Conservation (phyloP, 2,113 vertebrate genomes). For the Arvicanthis niloticus region DNA sequence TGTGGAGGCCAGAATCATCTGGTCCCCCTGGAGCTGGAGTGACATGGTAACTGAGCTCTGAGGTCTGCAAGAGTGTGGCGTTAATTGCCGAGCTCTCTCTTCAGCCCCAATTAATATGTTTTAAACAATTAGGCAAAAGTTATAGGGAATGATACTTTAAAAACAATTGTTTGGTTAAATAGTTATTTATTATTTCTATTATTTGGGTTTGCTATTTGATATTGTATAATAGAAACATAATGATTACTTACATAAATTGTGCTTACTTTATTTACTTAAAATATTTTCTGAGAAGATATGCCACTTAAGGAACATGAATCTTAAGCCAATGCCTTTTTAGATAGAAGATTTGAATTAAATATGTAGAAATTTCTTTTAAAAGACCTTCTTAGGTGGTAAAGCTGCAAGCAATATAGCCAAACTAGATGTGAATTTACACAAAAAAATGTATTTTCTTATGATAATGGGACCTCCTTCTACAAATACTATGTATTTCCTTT, state of each 20-base stretch:
- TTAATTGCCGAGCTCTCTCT: not conserved
- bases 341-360: slow-evolving; percentile 22
- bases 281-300: slow-evolving; percentile 29
- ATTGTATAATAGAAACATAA: not conserved
- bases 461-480: not conserved
- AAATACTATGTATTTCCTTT: not conserved
- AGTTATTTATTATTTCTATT: not conserved
- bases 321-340: not conserved
- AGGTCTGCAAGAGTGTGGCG: not conserved
- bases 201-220: slow-evolving; percentile 40
- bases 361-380: not conserved
- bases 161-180: not conserved
- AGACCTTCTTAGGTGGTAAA: slow-evolving; percentile 13
- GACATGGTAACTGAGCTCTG: not conserved
- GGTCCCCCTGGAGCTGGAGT: not conserved
- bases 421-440: slow-evolving; percentile 5
- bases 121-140: not conserved
- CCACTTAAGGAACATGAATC: slow-evolving; percentile 10
- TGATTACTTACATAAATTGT: not conserved
- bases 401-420: not conserved
- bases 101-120: not conserved
- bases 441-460: slow-evolving; percentile 12
- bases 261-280: not conserved
- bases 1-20: not conserved
- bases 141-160: not conserved